phyloP scores from a whole-genome alignment of 2,113 vertebrate species.

The Gymnobelideus leadbeateri region DNA sequence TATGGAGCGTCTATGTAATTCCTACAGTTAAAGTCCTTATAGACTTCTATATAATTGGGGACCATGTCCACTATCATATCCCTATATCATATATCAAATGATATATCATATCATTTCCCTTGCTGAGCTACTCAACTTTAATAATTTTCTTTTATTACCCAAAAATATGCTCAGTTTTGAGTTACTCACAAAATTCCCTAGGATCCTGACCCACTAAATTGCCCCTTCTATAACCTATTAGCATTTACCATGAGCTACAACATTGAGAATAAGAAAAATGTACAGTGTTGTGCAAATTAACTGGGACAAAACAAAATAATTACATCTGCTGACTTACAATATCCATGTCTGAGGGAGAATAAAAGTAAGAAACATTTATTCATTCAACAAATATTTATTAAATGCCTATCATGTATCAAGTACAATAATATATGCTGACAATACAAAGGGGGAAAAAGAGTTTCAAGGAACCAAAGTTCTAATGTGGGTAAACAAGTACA shows the following conservation, averaged over 20 bases:
- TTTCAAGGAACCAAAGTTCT: background rate
- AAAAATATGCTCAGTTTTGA: background rate
- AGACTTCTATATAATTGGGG: too few species aligned
- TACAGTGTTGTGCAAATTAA: background rate
- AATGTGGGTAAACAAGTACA: background rate
- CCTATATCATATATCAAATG: too few species aligned
- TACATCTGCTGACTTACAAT: background rate
- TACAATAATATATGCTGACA: background rate
- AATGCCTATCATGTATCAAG: background rate
- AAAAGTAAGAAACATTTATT: background rate
- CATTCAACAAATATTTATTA: background rate
- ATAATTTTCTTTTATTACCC: background rate
- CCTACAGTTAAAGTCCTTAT: too few species aligned
- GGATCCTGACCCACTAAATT: background rate
- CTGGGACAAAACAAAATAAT: background rate
- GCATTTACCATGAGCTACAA: background rate
- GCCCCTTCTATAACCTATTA: background rate
- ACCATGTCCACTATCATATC: too few species aligned
- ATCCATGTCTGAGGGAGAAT: background rate
- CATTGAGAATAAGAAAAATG: background rate
- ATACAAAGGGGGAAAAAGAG: background rate
- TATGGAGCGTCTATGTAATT: background rate
- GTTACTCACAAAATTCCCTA: background rate
- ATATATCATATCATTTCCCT: too few species aligned
- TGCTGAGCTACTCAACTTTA: background rate